phyloP scores from a whole-genome alignment of 2,888 invertebrate species.

The Sympetrum striolatum region DNA sequence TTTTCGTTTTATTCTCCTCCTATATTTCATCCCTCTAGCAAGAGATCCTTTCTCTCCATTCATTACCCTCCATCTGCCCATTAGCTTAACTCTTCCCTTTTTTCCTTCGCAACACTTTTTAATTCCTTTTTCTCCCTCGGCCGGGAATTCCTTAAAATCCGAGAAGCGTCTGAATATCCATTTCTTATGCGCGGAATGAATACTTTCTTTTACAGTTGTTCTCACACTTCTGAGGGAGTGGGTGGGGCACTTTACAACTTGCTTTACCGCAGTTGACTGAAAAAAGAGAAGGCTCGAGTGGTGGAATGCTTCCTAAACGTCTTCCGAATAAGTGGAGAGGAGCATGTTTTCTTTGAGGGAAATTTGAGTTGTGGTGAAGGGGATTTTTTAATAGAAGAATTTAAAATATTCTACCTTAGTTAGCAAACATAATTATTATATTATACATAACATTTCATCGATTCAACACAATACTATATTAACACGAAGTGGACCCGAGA shows the following conservation, averaged over 20 bases:
- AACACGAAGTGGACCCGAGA: too few relatives aligned
- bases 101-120: neutral
- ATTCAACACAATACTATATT: too few relatives aligned
- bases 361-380: too few relatives aligned
- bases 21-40: neutral
- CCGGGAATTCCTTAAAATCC: neutral
- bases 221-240: neutral
- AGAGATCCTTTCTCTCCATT: neutral
- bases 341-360: too few relatives aligned
- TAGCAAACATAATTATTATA: too few relatives aligned
- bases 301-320: too few relatives aligned
- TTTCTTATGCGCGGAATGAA: neutral
- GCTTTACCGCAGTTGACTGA: neutral
- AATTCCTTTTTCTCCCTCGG: neutral
- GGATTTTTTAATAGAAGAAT: too few relatives aligned
- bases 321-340: too few relatives aligned
- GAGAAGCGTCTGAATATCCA: neutral
- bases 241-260: neutral
- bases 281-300: too few relatives aligned
- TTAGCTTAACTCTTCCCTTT: neutral
- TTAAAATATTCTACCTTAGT: too few relatives aligned
- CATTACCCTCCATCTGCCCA: neutral
- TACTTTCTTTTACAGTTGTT: neutral
- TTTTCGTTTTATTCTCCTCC: neutral
- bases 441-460: too few relatives aligned